A percentile compares a stretch with the other conserved stretches of the same genome.
Evolutionary conservation across 2,113 vertebrate genomes (phyloP).

Genomic region (Gallinago undulata): DNA sequence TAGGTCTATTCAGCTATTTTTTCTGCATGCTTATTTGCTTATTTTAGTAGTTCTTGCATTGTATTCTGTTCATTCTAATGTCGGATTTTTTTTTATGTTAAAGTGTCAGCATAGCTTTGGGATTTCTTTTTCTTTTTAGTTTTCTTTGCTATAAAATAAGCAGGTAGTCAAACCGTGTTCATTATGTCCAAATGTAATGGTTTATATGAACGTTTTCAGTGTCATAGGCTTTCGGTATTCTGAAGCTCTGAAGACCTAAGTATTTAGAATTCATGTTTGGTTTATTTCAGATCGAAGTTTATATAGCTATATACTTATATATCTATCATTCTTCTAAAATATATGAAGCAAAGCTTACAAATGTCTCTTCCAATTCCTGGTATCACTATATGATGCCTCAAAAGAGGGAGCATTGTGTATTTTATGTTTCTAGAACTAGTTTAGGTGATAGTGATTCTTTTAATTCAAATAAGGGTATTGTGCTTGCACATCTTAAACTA

Average conservation of each 20-base stretch:
- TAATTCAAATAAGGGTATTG: background rate
- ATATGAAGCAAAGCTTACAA: constrained; percentile 29
- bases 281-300: background rate
- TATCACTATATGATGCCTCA: background rate
- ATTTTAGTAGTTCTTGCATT: background rate
- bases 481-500: background rate
- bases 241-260: background rate
- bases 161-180: background rate
- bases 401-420: constrained; percentile 7
- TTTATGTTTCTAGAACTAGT: constrained; percentile 32
- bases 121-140: background rate
- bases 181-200: background rate
- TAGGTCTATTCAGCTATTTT: constrained; percentile 26
- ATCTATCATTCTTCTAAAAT: constrained; percentile 35
- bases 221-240: background rate
- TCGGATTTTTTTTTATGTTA: background rate
- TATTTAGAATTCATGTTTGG: background rate
- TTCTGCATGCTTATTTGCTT: background rate
- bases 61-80: background rate
- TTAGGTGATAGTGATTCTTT: background rate
- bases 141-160: background rate
- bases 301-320: background rate
- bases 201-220: background rate
- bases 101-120: background rate
- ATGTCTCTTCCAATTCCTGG: constrained; percentile 43